Base-by-base conservation (phyloP, 2,888 invertebrate species). In the Muschampia plurimacula region DNA sequence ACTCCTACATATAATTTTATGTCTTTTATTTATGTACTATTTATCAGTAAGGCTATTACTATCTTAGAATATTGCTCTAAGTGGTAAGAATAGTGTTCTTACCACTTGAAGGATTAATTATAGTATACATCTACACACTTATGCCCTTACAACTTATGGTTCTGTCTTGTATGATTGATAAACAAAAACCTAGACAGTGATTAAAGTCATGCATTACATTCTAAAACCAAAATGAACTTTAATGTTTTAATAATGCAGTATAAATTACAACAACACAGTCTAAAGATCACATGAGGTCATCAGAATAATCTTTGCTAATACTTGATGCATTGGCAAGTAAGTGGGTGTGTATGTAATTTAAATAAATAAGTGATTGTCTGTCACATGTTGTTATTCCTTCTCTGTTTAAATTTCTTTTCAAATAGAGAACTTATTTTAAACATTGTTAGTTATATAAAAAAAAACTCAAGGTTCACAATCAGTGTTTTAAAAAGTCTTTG, bases 201-300 rank as follows among this genome's bases (percentile, higher is more conserved):
- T 22, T 69, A 22, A 46, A 32, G 15, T 32, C 13, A 62, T n/a
- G 6, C 15, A 49, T 32, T 62, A 49, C 3, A 6, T 22, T n/a
- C 3, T n/a, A 8, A 22, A 70, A 13, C n/a, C 7, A 70, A 70
- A 65, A 41, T 32, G 13, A 15, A 55, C 64, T 55, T 57, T 64
- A 39, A 36, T 63, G 1, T 59, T 32, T 10, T 13, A 36, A n/a
- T 36, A 65, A 59, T 49, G 32, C 5, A 49, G 59, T 60, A 22
- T 71, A 49, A 65, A 66, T 49, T 70, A 52, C 65, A 46, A 22
- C 66, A 60, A 66, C 44, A 32, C 44, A 32, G 39, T 39, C 13
- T 10, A 59, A 71, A 60, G 71, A 71, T 66, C 36, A 68, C 49
- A 68, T 75, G 74, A 72, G 65, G 71, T 75, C 71, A 72, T 72